Base-by-base conservation (phyloP, 2,797 vertebrate species). In the Mormyrus hasselquistii region DNA sequence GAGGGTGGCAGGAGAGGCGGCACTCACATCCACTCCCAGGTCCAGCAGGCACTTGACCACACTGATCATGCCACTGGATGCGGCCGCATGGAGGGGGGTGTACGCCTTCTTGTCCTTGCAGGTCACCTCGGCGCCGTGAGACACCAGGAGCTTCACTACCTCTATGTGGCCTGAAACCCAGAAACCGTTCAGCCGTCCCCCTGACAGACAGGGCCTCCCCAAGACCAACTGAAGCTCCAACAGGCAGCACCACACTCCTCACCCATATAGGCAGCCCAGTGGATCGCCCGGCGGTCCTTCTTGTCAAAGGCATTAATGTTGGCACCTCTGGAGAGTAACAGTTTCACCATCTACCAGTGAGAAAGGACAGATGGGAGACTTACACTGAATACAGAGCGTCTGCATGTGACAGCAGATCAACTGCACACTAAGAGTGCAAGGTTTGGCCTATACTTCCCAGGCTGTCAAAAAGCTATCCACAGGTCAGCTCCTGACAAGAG, bases 221-320 rank as follows among this genome's bases (percentile, higher is more conserved):
- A 49, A 14, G n/a, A 4, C 44, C 22, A 16, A 5, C 22, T 14
- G 83, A 25, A 47, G 16, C 16, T 47, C n/a, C 7, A 29, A 53
- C 49, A 53, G 25, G 10, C 47, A 53, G 25, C 83, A 29, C 6
- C 4, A 14, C 52, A 9, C 44, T 38, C 22, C 96, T 92, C 97
- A 99, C 99, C 99, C 98, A 99, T 99, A 93, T 99, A 99, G 41
- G 99, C 98, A 88, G 98, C 98, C 99, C 98, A 99, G 91, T 99
- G 99, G 92, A 99, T 97, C 62, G 99, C 98, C 90, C 99, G 96
- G 16, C 98, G 96, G 92, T 99, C 98, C 93, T 99, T 99, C 95
- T 99, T 99, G 94, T 99, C 99, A 94, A 99, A 99, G 90, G 98
- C 98, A 93, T 99, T 99, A 93, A 99, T 98, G 94, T 99, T 99